phyloP scores from a whole-genome alignment of 1,140 invertebrate species.

The Zaprionus ornatus region DNA sequence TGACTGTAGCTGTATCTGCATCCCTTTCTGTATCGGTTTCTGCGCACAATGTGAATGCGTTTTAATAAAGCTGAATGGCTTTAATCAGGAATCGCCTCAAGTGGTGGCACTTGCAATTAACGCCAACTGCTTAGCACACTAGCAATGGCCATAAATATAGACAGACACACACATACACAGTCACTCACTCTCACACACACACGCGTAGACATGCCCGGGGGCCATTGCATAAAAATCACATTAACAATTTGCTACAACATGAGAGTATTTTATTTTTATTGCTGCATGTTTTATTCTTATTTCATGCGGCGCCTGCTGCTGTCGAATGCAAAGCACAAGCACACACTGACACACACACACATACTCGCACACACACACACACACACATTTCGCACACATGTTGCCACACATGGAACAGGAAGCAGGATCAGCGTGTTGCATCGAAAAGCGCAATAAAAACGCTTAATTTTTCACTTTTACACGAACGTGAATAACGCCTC shows the following conservation, averaged over 20 bases:
- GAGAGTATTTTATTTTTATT: slow-evolving; percentile 82
- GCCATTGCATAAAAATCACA: slow-evolving; percentile 79
- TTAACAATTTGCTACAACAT: slow-evolving; percentile 80
- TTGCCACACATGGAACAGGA: slow-evolving; percentile 53
- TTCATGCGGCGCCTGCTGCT: slow-evolving; percentile 71
- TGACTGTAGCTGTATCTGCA: neutral
- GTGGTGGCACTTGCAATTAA: slow-evolving; percentile 64
- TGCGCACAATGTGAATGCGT: slow-evolving; percentile 56
- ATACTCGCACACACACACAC: slow-evolving; percentile 45
- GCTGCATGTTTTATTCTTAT: slow-evolving; percentile 81
- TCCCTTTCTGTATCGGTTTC: neutral
- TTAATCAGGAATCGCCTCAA: slow-evolving; percentile 41
- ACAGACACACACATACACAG: neutral
- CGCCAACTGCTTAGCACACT: slow-evolving; percentile 62
- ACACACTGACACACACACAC: slow-evolving; percentile 24
- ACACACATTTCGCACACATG: slow-evolving; percentile 63
- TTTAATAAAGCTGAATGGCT: slow-evolving; percentile 70
- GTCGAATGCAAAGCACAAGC: slow-evolving; percentile 48
- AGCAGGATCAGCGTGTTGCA: slow-evolving; percentile 47
- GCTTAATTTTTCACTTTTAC: slow-evolving; percentile 82
- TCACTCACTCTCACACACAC: neutral
- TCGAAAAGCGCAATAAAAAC: slow-evolving; percentile 79
- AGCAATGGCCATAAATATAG: slow-evolving; percentile 69
- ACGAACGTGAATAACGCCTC: slow-evolving; percentile 56
- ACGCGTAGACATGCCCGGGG: neutral